These are phyloP conservation scores for Podarcis muralis DNA, from an alignment of 2,113 vertebrate species.

Conservation along the genomic window DNA sequence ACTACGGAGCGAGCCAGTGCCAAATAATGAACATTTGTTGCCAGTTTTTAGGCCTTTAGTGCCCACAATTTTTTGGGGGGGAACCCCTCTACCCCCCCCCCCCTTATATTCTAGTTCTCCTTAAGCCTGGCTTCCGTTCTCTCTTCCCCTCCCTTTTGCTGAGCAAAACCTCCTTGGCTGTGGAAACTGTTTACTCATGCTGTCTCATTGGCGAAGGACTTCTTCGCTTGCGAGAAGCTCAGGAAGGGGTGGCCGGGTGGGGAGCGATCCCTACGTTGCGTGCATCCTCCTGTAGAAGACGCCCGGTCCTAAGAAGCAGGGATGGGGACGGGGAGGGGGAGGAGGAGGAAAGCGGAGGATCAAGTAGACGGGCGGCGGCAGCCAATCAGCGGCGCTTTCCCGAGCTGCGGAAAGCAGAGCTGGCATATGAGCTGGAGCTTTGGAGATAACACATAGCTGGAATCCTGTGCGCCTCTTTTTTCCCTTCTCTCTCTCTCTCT, in stretches of 20 bases:
- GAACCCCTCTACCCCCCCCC: no score
- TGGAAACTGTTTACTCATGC: neutral
- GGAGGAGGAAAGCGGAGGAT: constrained; percentile 40
- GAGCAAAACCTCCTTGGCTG: constrained; percentile 27
- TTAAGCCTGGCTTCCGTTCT: neutral
- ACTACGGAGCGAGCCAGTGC: no score
- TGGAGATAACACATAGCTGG: constrained; percentile 58
- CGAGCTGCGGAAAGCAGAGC: constrained; percentile 73
- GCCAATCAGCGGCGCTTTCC: constrained; percentile 74
- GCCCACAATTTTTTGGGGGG: neutral
- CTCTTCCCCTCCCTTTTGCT: neutral
- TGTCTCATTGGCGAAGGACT: constrained; percentile 11
- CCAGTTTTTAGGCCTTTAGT: neutral
- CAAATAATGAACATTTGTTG: no score
- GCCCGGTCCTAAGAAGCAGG: constrained; percentile 18
- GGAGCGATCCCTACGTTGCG: neutral
- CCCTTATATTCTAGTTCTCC: neutral
- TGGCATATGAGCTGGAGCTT: constrained; percentile 62
- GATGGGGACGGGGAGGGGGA: constrained; percentile 4
- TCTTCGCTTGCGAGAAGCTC: constrained; percentile 23
- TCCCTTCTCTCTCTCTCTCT: no score
- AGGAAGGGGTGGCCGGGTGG: neutral
- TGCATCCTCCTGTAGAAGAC: neutral
- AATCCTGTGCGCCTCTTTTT: constrained; percentile 53
- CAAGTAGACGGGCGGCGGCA: constrained; percentile 59